phyloP scores from a whole-genome alignment of 2,113 vertebrate species.

The Cacatua alba region DNA sequence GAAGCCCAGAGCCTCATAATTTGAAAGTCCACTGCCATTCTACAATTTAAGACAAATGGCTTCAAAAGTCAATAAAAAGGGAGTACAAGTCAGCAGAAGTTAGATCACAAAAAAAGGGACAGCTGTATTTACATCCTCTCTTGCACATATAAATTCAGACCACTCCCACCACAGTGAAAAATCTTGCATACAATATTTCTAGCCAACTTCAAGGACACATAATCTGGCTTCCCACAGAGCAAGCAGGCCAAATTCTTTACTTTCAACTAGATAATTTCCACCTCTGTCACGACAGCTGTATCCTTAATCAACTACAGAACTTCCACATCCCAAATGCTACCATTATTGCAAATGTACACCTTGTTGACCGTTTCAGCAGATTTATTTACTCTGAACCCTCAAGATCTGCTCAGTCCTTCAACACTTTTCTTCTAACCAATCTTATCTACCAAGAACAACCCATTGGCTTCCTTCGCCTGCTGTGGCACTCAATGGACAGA shows the following conservation, averaged over 20 bases:
- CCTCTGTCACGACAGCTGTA: neutral
- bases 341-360: neutral
- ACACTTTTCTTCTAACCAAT: neutral
- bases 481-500: neutral
- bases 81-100: neutral
- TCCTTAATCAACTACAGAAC: neutral
- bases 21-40: neutral
- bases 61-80: neutral
- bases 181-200: neutral
- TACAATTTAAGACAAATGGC: neutral
- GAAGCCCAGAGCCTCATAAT: neutral
- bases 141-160: neutral
- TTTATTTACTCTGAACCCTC: neutral
- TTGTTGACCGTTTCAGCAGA: neutral
- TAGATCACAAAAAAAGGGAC: neutral
- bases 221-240: neutral
- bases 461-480: neutral
- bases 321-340: neutral
- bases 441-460: neutral
- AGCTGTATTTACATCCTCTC: slow-evolving; percentile 6
- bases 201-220: neutral
- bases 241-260: neutral
- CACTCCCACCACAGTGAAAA: neutral
- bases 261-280: neutral
- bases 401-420: neutral